A percentile compares a stretch with the other conserved stretches of the same genome.
phyloP scores from a whole-genome alignment of 2,888 invertebrate species.

The Idaea aversata region DNA sequence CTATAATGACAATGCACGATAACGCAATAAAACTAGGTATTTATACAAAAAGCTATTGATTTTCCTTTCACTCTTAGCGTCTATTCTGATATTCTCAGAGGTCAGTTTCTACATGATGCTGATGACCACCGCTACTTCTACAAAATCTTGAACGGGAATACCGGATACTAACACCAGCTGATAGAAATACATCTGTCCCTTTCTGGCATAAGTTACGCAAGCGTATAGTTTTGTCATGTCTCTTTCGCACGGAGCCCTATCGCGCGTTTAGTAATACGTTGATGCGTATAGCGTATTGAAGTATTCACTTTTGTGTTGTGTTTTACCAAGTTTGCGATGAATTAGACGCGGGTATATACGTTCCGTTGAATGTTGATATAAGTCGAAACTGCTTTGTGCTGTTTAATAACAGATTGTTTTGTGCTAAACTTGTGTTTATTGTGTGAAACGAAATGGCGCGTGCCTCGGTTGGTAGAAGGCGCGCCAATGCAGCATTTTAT shows the following conservation, averaged over 20 bases:
- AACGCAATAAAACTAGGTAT: background rate
- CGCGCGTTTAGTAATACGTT: conserved; percentile 42
- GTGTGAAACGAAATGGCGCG: conserved; percentile 44
- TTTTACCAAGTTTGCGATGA: conserved; percentile 66
- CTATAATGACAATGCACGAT: background rate
- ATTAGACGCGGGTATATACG: conserved; percentile 49
- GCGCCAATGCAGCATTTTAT: conserved; percentile 49
- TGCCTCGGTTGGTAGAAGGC: conserved; percentile 40
- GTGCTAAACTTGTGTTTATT: conserved; percentile 33
- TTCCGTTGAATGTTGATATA: conserved; percentile 45
- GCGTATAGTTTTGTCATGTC: conserved; percentile 42
- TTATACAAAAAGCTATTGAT: background rate
- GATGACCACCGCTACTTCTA: conserved; percentile 52
- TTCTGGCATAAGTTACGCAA: conserved; percentile 30
- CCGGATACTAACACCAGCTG: conserved; percentile 56
- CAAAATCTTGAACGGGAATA: conserved; percentile 69
- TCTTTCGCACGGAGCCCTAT: conserved; percentile 18
- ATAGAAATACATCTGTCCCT: conserved; percentile 46
- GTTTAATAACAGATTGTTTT: conserved; percentile 33
- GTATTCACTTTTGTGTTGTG: conserved; percentile 63
- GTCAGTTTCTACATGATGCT: conserved; percentile 14
- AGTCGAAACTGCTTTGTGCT: conserved; percentile 48
- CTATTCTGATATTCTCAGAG: background rate
- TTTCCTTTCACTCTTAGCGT: background rate
- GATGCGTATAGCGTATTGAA: conserved; percentile 49